Conservation (phyloP, 2,888 invertebrate genomes). For the Drosophila peninsularis region DNA sequence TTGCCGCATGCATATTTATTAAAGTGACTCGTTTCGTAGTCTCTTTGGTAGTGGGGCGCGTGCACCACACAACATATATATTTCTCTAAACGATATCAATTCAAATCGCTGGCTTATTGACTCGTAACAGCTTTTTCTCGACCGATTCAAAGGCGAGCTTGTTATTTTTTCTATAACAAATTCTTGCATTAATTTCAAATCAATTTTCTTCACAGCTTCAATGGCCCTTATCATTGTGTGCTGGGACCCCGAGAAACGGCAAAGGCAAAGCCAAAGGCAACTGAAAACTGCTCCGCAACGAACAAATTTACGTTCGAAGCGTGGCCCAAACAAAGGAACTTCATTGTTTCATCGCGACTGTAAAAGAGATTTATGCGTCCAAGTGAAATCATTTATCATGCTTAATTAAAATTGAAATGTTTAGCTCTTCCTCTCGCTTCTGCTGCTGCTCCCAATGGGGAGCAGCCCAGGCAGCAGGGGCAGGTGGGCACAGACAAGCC, state of each 20-base stretch:
- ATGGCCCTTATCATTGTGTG: conserved; percentile 57
- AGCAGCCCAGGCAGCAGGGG: conserved; percentile 3
- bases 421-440: conserved; percentile 49
- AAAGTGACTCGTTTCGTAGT: conserved; percentile 35
- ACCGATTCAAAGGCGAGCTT: conserved; percentile 76
- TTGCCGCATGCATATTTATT: conserved; percentile 67
- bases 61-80: background rate
- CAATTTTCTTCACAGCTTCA: conserved; percentile 83
- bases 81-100: conserved; percentile 77
- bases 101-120: conserved; percentile 71
- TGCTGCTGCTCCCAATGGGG: conserved; percentile 33
- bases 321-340: conserved; percentile 71
- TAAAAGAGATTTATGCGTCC: conserved; percentile 82
- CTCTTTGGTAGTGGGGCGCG: conserved; percentile 18
- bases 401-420: conserved; percentile 84
- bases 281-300: conserved; percentile 53
- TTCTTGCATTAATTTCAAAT: conserved; percentile 84
- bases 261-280: conserved; percentile 14
- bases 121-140: conserved; percentile 72
- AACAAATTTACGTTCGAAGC: conserved; percentile 57
- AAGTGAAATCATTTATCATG: conserved; percentile 83
- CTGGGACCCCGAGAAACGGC: conserved; percentile 16
- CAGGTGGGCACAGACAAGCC: conserved; percentile 22
- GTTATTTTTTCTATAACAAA: conserved; percentile 81
- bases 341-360: conserved; percentile 80